These are phyloP conservation scores for Syrphus vitripennis DNA, from an alignment of 2,888 invertebrate genomes.

Conservation along the genomic window DNA sequence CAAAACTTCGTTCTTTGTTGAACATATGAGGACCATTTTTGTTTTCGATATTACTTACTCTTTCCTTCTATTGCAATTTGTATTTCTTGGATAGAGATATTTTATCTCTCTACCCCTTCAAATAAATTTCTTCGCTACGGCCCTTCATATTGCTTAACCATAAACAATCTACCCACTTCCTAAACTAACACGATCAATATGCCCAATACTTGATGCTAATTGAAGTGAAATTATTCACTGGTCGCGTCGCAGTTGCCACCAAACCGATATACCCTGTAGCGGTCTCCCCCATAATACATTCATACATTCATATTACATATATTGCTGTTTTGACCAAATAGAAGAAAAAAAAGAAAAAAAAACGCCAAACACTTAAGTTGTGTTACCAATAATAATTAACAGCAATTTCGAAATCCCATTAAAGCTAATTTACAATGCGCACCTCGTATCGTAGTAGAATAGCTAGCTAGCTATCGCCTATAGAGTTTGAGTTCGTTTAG, in stretches of 20 bases:
- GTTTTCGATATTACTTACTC: no score
- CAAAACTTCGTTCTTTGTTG: no score
- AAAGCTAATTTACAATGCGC: slow-evolving; percentile 66
- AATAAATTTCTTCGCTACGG: background rate
- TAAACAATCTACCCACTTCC: slow-evolving; percentile 26
- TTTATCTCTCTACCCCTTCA: background rate
- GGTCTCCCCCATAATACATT: background rate
- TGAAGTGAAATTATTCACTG: slow-evolving; percentile 62
- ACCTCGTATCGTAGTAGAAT: slow-evolving; percentile 20
- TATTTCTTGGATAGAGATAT: no score
- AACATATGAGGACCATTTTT: no score
- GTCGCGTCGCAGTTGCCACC: background rate
- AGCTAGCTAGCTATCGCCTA: background rate
- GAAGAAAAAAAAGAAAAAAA: slow-evolving; percentile 33
- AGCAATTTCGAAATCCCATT: slow-evolving; percentile 67
- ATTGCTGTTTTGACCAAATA: slow-evolving; percentile 18
- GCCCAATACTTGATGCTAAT: slow-evolving; percentile 65
- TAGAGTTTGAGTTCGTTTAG: background rate
- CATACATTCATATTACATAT: background rate
- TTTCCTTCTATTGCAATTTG: no score
- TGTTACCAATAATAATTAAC: slow-evolving; percentile 70
- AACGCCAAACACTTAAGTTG: slow-evolving; percentile 57
- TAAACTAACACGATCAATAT: slow-evolving; percentile 51
- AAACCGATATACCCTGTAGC: background rate
- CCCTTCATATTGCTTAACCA: background rate